Conservation (phyloP, 2,113 vertebrate species). For the Addax nasomaculatus region DNA sequence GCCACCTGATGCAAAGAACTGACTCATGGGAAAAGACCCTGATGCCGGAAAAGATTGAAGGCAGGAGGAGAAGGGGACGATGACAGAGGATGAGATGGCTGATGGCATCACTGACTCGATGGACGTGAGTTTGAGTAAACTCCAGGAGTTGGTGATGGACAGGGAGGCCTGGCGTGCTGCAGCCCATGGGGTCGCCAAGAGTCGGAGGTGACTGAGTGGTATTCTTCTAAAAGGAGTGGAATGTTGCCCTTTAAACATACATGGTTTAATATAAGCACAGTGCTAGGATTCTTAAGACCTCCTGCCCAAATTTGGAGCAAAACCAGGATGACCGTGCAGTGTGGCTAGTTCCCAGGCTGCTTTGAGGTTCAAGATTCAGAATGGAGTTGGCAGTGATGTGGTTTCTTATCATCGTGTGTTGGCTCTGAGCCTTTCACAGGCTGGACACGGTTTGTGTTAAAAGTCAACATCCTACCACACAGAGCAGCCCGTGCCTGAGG, state of each 20-base stretch:
- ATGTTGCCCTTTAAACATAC: fast-evolving
- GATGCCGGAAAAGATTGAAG: not conserved
- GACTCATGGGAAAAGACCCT: not conserved
- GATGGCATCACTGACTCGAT: not conserved
- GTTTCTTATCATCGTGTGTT: fast-evolving
- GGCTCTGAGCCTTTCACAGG: not conserved
- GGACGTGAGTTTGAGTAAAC: fast-evolving
- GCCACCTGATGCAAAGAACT: not conserved
- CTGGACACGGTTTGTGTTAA: not conserved
- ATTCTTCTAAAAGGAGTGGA: not conserved
- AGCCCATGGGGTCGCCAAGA: not conserved
- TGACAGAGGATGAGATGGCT: not conserved
- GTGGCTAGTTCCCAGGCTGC: not conserved
- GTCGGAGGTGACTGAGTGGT: not conserved
- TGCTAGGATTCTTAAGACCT: not conserved
- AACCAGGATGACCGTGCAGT: fast-evolving
- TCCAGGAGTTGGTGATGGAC: not conserved
- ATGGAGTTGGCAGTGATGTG: fast-evolving
- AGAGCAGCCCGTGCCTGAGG: fast-evolving
- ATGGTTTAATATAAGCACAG: not conserved
- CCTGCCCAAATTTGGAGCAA: no score
- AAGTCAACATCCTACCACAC: not conserved
- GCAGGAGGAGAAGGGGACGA: not conserved
- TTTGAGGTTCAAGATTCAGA: not conserved
- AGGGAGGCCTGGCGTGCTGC: not conserved